A percentile compares a stretch with the other conserved stretches of the same genome.
Evolutionary conservation across 2,888 invertebrate species (phyloP).

Genomic region (Synergus laeviventris): DNA sequence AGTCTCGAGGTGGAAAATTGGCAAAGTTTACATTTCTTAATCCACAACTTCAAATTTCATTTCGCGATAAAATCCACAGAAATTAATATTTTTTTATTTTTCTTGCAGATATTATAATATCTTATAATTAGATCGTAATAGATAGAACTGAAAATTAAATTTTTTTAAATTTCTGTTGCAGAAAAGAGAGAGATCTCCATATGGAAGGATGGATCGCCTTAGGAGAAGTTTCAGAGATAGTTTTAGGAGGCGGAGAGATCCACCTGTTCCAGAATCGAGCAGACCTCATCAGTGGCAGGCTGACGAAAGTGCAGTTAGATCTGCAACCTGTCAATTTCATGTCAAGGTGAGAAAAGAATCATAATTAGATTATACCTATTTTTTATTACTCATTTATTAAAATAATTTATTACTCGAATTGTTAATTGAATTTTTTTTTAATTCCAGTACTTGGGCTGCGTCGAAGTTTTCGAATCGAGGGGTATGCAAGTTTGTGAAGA

Average conservation of each 20-base stretch:
- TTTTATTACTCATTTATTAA: background rate
- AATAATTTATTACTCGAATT: constrained; percentile 32
- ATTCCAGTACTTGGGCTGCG: constrained; percentile 94
- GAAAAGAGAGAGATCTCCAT: constrained; percentile 83
- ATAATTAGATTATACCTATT: constrained; percentile 10
- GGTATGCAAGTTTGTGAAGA: constrained; percentile 99
- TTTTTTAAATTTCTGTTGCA: constrained; percentile 63
- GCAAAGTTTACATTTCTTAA: background rate
- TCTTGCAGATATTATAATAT: background rate
- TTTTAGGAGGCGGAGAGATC: constrained; percentile 93
- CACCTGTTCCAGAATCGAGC: constrained; percentile 90
- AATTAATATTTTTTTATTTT: background rate
- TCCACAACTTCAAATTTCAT: constrained; percentile 11
- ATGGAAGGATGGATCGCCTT: constrained; percentile 90
- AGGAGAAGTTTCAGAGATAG: constrained; percentile 94
- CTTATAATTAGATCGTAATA: background rate
- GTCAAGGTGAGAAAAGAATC: constrained; percentile 83
- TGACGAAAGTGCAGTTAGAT: constrained; percentile 96
- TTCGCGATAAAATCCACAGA: background rate
- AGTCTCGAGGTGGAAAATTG: background rate
- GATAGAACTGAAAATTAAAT: background rate
- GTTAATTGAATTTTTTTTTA: constrained; percentile 45
- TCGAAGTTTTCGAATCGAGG: constrained; percentile 99
- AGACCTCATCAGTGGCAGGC: constrained; percentile 99
- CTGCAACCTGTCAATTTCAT: constrained; percentile 97